These are phyloP conservation scores for Peromyscus polionotus DNA, from an alignment of 2,113 vertebrate genomes.

Conservation along the genomic window DNA sequence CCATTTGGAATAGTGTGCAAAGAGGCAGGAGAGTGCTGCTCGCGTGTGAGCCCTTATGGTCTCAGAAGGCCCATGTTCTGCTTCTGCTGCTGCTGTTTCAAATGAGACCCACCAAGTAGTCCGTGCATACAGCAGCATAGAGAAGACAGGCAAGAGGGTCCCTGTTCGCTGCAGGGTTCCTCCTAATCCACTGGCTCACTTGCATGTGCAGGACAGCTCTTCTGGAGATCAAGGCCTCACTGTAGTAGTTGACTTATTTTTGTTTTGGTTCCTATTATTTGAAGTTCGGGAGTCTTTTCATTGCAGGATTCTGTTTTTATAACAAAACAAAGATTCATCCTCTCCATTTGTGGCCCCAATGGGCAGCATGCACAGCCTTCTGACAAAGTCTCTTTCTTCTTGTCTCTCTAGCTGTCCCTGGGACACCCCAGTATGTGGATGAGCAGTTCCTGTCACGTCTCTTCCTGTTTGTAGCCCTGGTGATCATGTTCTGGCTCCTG, in stretches of 20 bases:
- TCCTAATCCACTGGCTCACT: neutral
- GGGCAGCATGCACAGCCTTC: neutral
- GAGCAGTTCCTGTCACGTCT: slow-evolving; percentile 99
- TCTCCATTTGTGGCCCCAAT: neutral
- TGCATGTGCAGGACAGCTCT: neutral
- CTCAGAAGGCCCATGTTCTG: neutral
- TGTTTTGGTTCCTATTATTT: slow-evolving; percentile 33
- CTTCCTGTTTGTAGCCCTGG: slow-evolving; percentile 97
- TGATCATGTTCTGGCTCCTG: slow-evolving; percentile 99
- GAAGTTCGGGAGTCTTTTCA: slow-evolving; percentile 23
- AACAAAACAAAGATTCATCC: neutral
- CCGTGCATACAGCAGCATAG: neutral
- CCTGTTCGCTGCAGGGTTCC: neutral
- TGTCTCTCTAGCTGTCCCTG: slow-evolving; percentile 93
- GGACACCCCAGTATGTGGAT: slow-evolving; percentile 97
- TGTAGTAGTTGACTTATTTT: slow-evolving; percentile 9
- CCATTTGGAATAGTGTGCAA: neutral
- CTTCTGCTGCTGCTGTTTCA: neutral
- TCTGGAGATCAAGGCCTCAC: neutral
- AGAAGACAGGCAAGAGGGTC: neutral
- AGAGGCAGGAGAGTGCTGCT: neutral
- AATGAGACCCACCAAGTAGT: neutral
- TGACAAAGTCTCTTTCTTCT: slow-evolving; percentile 54
- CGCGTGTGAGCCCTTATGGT: neutral
- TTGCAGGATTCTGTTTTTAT: slow-evolving; percentile 16